Percentiles rank a stretch among this genome's conserved stretches.
Conservation (phyloP, 2,888 invertebrate genomes). For the Acanthosoma haemorrhoidale region DNA sequence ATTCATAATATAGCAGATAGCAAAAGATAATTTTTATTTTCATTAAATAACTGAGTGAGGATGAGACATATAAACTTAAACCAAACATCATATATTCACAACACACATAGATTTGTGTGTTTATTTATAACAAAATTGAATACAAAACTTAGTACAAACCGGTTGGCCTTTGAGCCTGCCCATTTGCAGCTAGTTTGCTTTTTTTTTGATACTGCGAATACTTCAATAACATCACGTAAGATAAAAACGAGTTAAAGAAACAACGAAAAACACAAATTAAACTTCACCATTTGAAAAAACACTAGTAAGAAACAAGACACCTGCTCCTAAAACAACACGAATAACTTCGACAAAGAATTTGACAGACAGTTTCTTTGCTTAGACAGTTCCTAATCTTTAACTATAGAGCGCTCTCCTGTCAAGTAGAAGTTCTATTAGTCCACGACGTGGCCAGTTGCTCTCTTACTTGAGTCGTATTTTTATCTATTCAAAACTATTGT, state of each 20-base stretch:
- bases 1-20: too few species aligned
- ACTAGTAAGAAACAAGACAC: background rate
- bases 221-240: conserved; percentile 39
- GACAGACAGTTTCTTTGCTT: background rate
- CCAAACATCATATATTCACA: too few species aligned
- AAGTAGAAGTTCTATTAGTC: conserved; percentile 15
- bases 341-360: background rate
- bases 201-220: conserved; percentile 40
- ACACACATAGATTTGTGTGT: too few species aligned
- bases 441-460: conserved; percentile 11
- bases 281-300: background rate
- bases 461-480: too few species aligned
- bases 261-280: background rate
- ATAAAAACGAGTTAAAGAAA: background rate
- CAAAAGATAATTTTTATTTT: too few species aligned
- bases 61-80: too few species aligned
- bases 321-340: background rate
- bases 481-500: too few species aligned
- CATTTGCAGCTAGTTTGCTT: conserved; percentile 37
- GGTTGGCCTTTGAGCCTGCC: conserved; percentile 39
- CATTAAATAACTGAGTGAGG: too few species aligned
- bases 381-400: background rate
- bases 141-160: conserved; percentile 34
- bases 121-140: background rate
- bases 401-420: conserved; percentile 20